phyloP scores from a whole-genome alignment of 1,140 invertebrate genomes.

The Drosophila ercepeae region DNA sequence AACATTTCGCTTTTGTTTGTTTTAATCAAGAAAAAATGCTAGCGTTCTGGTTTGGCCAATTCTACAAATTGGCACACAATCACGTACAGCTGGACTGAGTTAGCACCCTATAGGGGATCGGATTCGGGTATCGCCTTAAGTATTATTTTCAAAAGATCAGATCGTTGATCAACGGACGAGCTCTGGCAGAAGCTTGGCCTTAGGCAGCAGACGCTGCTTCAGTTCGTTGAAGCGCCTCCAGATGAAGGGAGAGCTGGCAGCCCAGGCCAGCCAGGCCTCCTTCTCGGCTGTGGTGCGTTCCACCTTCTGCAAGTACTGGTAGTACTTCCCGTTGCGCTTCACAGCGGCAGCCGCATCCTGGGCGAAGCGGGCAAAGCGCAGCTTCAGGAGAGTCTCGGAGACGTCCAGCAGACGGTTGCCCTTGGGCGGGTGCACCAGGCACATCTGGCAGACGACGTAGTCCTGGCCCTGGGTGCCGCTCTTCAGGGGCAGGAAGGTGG shows the following conservation, averaged over 20 bases:
- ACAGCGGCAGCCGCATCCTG: constrained; percentile 60
- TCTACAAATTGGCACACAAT: constrained; percentile 45
- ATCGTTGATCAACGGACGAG: constrained; percentile 61
- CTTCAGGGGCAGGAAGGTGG: constrained; percentile 75
- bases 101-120: neutral
- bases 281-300: constrained; percentile 56
- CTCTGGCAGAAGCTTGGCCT: constrained; percentile 71
- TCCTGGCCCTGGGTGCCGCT: constrained; percentile 55
- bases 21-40: constrained; percentile 35
- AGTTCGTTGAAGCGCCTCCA: constrained; percentile 69
- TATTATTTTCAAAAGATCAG: too few species aligned
- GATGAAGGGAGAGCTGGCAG: constrained; percentile 65
- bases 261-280: constrained; percentile 68
- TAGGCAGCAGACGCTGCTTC: constrained; percentile 62
- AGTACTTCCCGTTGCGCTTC: constrained; percentile 72
- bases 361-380: constrained; percentile 66
- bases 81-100: constrained; percentile 37
- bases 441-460: constrained; percentile 74
- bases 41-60: constrained; percentile 18
- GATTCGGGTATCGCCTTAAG: neutral
- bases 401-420: constrained; percentile 69
- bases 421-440: constrained; percentile 75
- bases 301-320: constrained; percentile 69
- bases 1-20: constrained; percentile 34
- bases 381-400: constrained; percentile 72